These are phyloP conservation scores for Tetragonisca angustula DNA, from an alignment of 2,888 invertebrate genomes.

Conservation along the genomic window DNA sequence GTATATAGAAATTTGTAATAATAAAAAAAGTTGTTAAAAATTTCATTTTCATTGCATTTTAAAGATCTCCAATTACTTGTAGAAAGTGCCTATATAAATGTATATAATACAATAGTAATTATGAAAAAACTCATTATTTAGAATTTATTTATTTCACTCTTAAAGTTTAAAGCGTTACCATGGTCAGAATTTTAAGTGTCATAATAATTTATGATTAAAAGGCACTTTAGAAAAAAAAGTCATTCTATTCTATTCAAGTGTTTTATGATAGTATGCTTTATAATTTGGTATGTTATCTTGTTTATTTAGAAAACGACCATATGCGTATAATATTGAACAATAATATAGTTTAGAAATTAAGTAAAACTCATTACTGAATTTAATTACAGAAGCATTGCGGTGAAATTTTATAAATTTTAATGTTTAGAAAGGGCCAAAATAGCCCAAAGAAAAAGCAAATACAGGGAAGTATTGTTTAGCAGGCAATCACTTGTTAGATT, in stretches of 20 bases:
- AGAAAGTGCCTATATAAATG: slow-evolving; percentile 82
- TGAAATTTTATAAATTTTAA: slow-evolving; percentile 42
- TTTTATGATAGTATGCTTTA: slow-evolving; percentile 18
- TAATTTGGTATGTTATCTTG: slow-evolving; percentile 20
- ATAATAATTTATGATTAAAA: slow-evolving; percentile 30
- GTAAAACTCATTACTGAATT: slow-evolving; percentile 70
- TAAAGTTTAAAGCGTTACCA: slow-evolving; percentile 71
- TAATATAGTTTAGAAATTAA: slow-evolving; percentile 62
- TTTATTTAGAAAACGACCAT: slow-evolving; percentile 41
- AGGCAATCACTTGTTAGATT: slow-evolving; percentile 49
- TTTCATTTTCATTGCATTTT: slow-evolving; percentile 55
- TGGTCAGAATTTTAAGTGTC: slow-evolving; percentile 64
- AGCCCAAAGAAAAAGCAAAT: slow-evolving; percentile 18
- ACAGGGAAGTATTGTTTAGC: slow-evolving; percentile 29
- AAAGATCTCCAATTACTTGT: slow-evolving; percentile 76
- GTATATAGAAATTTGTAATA: slow-evolving; percentile 32
- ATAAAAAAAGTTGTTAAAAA: slow-evolving; percentile 30
- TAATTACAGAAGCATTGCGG: slow-evolving; percentile 70
- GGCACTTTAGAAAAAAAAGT: slow-evolving; percentile 40
- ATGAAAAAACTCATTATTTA: slow-evolving; percentile 38
- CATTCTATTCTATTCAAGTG: slow-evolving; percentile 31
- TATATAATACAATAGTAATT: slow-evolving; percentile 68
- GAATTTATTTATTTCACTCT: slow-evolving; percentile 51
- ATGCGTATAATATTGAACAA: slow-evolving; percentile 49
- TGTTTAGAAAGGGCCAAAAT: slow-evolving; percentile 37